phyloP scores from a whole-genome alignment of 2,113 vertebrate species.

The Corythaeola cristata region DNA sequence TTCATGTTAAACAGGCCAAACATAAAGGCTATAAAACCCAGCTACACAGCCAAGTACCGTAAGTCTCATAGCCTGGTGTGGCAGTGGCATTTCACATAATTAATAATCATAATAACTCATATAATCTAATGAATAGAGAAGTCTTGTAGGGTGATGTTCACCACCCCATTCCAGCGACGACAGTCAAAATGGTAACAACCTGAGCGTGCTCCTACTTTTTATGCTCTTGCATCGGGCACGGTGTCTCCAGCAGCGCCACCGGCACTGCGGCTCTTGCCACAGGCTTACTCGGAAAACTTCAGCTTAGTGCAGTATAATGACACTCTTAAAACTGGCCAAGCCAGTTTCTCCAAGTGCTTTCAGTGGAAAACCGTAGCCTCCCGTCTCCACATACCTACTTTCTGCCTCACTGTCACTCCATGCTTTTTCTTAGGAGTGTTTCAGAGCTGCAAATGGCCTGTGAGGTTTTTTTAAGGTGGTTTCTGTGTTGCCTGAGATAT shows the following conservation, averaged over 20 bases:
- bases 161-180: background rate
- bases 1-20: background rate
- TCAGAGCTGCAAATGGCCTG: background rate
- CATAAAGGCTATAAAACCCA: background rate
- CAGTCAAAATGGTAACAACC: background rate
- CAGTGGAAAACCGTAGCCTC: background rate
- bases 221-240: rapidly evolving
- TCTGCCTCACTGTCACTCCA: background rate
- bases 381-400: background rate
- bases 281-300: background rate
- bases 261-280: rapidly evolving
- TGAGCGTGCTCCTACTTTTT: background rate
- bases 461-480: background rate
- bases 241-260: background rate
- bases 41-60: background rate
- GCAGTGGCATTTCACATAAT: background rate
- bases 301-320: background rate
- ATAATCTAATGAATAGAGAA: background rate
- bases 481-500: background rate
- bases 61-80: background rate
- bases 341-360: background rate
- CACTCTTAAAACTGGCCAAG: background rate
- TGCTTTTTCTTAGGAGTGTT: background rate
- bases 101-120: background rate
- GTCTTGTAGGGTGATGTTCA: background rate